phyloP scores from a whole-genome alignment of 1,140 invertebrate genomes.

The Pogonognathellus flavescens region DNA sequence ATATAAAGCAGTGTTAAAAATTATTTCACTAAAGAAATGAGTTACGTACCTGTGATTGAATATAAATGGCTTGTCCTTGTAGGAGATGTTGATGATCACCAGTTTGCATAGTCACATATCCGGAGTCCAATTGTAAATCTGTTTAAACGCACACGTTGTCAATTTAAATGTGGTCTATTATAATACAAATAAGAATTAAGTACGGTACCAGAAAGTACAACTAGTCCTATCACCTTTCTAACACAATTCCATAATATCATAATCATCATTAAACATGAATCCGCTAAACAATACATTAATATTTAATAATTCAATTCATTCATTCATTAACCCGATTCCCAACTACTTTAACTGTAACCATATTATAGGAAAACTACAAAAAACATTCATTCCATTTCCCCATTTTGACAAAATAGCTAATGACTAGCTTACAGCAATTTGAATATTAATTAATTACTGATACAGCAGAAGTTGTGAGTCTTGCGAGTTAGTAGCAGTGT shows the following conservation, averaged over 20 bases:
- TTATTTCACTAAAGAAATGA: no score
- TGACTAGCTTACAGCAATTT: background rate
- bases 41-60: constrained; percentile 65
- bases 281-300: background rate
- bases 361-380: background rate
- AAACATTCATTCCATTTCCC: background rate
- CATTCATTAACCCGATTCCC: background rate
- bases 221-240: no score
- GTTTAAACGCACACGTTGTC: background rate
- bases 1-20: background rate
- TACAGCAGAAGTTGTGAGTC: background rate
- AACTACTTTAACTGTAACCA: background rate
- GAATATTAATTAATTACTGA: background rate
- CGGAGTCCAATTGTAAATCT: constrained; percentile 66
- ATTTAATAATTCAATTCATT: background rate
- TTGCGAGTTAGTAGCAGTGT: constrained; percentile 13
- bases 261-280: background rate
- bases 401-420: background rate
- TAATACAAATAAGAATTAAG: background rate
- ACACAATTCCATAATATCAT: background rate
- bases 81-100: constrained; percentile 62
- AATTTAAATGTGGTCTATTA: background rate
- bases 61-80: constrained; percentile 58
- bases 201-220: background rate
- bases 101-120: constrained; percentile 67